Evolutionary conservation across 2,113 vertebrate species (phyloP).

Genomic region (Aphyosemion australe): DNA sequence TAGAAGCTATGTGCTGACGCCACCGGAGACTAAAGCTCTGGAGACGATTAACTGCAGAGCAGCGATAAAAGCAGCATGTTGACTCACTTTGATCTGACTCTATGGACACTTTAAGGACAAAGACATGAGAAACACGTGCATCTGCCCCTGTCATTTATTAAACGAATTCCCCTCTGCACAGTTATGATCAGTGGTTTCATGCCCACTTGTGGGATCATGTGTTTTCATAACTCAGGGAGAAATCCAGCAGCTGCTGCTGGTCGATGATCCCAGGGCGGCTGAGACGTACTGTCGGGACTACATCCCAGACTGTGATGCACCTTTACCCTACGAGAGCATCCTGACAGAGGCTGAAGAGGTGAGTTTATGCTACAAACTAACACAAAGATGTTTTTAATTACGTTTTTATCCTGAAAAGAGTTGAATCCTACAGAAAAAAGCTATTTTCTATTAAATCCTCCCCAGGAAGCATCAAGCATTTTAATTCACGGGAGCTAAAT

Average conservation of each 20-base stretch:
- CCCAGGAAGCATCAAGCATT: no score
- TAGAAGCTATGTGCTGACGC: conserved; percentile 17
- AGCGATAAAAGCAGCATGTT: conserved; percentile 41
- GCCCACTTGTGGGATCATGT: conserved; percentile 9
- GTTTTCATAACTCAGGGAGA: conserved; percentile 82
- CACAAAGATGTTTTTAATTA: no score
- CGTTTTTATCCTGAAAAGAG: no score
- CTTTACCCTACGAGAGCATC: conserved; percentile 80
- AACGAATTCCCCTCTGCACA: conserved; percentile 2
- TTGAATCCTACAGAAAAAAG: no score
- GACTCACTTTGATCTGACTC: conserved; percentile 60
- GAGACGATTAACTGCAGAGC: conserved; percentile 48
- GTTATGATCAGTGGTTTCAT: conserved; percentile 15
- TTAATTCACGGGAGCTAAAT: no score
- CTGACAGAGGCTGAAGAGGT: conserved; percentile 69
- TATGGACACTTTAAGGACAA: conserved; percentile 35
- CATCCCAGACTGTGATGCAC: conserved; percentile 91
- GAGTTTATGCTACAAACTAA: conserved; percentile 7
- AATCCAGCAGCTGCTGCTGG: conserved; percentile 93
- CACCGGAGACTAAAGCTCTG: conserved; percentile 41
- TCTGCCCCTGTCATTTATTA: conserved; percentile 1
- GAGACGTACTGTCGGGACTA: conserved; percentile 91
- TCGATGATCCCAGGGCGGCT: conserved; percentile 86
- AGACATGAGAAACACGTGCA: conserved; percentile 20
- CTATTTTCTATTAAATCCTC: no score